Evolutionary conservation across 2,113 vertebrate genomes (phyloP), one percentile per base, ranked within the genome.

Genomic region (Periophthalmodon schlosseri): DNA sequence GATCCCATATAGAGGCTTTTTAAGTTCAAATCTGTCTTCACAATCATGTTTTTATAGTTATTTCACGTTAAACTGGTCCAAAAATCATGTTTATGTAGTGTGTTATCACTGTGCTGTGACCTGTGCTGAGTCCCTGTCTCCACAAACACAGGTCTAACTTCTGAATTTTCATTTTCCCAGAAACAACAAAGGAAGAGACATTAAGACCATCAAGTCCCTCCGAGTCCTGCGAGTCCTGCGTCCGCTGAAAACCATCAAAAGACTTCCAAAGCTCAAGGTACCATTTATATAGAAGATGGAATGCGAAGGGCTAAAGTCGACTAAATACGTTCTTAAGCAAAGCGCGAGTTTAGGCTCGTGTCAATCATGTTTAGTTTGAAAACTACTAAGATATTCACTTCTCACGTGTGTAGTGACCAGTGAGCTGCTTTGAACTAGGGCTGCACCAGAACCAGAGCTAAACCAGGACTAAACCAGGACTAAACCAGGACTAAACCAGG

Each of bases 121-220:
- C 50, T 34, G 12, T 61, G 47, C 28, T 36, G 2, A 20, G 16
- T 65, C 21, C 57, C 16, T 46, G 44, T 50, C 11, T 2, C 7
- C 56, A 50, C 23, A 33, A 33, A 8, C 15, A 1, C 13, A 1
- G 69, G 44, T 3, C 81, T 88, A 50, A 84, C 34, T 47, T 2
- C 56, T 52, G n/a, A 34, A 1, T 87, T 79, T 89, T 73, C 83
- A 65, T 65, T 57, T 90, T 70, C 47, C 74, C 89, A 99, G 97
- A 86, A 98, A 96, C 92, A 98, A 96, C 93, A 99, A 99, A 91
- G 98, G 97, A 2, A 83, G 97, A 72, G 97, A 99, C 92, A 99
- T 99, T 91, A 99, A 99, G 91, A 99, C 97, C 9, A 99, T 99
- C 87, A 99, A 99, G 88, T 99, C 98, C 33, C 94, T 99, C n/a